Percentiles rank a stretch among this genome's conserved stretches.
Evolutionary conservation across 1,140 invertebrate species (phyloP).

Genomic region (Andricus grossulariae): DNA sequence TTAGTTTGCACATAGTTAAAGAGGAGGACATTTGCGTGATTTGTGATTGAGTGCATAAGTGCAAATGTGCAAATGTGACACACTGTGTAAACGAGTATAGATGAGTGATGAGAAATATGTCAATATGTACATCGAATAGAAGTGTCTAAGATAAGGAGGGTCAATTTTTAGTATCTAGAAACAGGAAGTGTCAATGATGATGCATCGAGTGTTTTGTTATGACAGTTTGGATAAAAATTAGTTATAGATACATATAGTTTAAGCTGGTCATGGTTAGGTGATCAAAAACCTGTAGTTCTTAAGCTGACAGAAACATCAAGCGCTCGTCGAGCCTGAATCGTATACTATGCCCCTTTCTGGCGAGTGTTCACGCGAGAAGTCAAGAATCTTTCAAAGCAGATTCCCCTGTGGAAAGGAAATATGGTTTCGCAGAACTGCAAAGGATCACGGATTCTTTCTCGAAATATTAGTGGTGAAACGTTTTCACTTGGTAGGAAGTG

Average conservation of each 20-base stretch:
- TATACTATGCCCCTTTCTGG: not conserved
- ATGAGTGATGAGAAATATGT: not conserved
- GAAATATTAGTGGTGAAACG: conserved; percentile 12
- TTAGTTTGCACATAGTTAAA: conserved; percentile 25
- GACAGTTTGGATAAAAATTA: not conserved
- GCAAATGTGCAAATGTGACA: conserved; percentile 1
- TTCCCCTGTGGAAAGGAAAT: conserved; percentile 7
- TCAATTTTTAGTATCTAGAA: not conserved
- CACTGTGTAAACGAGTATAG: not conserved
- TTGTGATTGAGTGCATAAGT: not conserved
- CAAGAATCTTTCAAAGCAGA: conserved; percentile 19
- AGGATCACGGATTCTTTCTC: conserved; percentile 4
- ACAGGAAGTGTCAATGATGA: not conserved
- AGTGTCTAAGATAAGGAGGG: not conserved
- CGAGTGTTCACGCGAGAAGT: not conserved
- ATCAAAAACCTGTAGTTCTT: not conserved
- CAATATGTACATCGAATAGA: not conserved
- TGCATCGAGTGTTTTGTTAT: not conserved
- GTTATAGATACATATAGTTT: not conserved
- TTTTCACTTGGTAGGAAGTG: conserved; percentile 18
- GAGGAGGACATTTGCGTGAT: conserved; percentile 12
- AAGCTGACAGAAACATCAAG: conserved; percentile 22
- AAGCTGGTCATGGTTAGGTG: not conserved
- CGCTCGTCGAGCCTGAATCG: conserved; percentile 11
- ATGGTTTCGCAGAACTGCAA: not conserved